A percentile compares a stretch with the other conserved stretches of the same genome.
Conservation (phyloP, 2,888 invertebrate genomes). For the Bombyx huttoni region DNA sequence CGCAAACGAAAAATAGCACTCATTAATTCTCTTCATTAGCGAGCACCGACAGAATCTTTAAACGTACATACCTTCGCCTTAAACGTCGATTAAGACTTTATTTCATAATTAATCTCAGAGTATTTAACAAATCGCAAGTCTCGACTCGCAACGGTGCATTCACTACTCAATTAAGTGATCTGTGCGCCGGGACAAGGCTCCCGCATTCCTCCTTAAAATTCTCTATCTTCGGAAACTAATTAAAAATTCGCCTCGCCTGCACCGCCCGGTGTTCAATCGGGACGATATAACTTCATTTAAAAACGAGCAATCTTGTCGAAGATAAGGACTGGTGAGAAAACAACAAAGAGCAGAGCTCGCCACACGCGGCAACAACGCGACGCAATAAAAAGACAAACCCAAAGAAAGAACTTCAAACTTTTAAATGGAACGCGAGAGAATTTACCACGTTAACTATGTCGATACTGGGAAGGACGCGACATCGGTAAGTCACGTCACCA, state of each 20-base stretch:
- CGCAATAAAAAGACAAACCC: slow-evolving; percentile 48
- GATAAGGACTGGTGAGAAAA: slow-evolving; percentile 68
- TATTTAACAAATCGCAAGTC: slow-evolving; percentile 53
- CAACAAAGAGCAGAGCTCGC: slow-evolving; percentile 64
- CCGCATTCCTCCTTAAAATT: slow-evolving; percentile 65
- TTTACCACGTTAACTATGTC: slow-evolving; percentile 68
- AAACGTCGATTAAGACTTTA: slow-evolving; percentile 41
- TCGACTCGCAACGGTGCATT: slow-evolving; percentile 36
- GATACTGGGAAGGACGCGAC: slow-evolving; percentile 71
- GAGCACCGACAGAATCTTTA: slow-evolving; percentile 25
- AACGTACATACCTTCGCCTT: slow-evolving; percentile 18
- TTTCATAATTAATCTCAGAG: slow-evolving; percentile 53
- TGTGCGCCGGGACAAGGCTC: slow-evolving; percentile 50
- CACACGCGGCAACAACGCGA: slow-evolving; percentile 55
- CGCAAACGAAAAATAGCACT: slow-evolving; percentile 39
- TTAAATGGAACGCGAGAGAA: slow-evolving; percentile 68
- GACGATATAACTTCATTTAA: slow-evolving; percentile 72
- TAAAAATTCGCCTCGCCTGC: slow-evolving; percentile 69
- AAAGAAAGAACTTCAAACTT: slow-evolving; percentile 57
- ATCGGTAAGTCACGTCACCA: slow-evolving; percentile 70
- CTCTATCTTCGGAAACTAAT: slow-evolving; percentile 72
- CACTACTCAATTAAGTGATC: slow-evolving; percentile 66
- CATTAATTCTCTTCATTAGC: slow-evolving; percentile 52
- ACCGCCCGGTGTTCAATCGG: slow-evolving; percentile 61
- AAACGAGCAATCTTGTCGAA: slow-evolving; percentile 69